Base-by-base conservation (phyloP, 2,113 vertebrate genomes). In the Nansenia antarctica region DNA sequence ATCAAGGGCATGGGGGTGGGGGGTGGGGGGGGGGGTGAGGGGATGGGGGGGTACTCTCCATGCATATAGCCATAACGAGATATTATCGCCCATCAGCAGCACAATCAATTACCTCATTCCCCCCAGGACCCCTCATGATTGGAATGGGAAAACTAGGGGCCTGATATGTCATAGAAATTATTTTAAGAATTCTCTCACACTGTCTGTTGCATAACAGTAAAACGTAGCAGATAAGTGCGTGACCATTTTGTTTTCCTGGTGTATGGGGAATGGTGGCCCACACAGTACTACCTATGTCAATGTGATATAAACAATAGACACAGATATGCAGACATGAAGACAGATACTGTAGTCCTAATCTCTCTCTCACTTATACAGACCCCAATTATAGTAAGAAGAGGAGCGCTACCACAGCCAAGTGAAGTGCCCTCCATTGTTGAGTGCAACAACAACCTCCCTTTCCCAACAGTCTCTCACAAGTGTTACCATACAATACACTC, bases 1-100 rank as follows among this genome's bases (percentile, higher is more conserved):
- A 89, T 91, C 88, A 92, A 90, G 87, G 88, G 79, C 88, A 85
- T 27, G 29, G 72, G 79, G 81, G 69, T n/a, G 58, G 81, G 84
- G 78, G 58, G 34, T 49, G 75, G 73, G 72, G 81, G 69, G 58
- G 81, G 84, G 78, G 58, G 34, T 49, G 75, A 73, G 72, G 72
- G 55, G 72, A 76, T 71, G 63, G 65, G 65, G 69, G 63, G 65
- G 65, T 67, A 70, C 62, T 76, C 71, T 82, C 58, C 47, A 72
- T 87, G 84, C 81, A 86, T 83, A 86, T 72, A 82, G 80, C 79
- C 81, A 89, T 87, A 86, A 87, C 74, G 37, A 87, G 86, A 91
- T 89, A 88, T 90, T 75, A 90, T 89, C 87, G 9, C 59, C 79
- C 61, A 80, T 90, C 84, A 85, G 70, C 73, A 72, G 72, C 77